A percentile compares a stretch with the other conserved stretches of the same genome.
These are phyloP conservation scores for Saccopteryx bilineata DNA, from an alignment of 2,113 vertebrate species.

Conservation along the genomic window DNA sequence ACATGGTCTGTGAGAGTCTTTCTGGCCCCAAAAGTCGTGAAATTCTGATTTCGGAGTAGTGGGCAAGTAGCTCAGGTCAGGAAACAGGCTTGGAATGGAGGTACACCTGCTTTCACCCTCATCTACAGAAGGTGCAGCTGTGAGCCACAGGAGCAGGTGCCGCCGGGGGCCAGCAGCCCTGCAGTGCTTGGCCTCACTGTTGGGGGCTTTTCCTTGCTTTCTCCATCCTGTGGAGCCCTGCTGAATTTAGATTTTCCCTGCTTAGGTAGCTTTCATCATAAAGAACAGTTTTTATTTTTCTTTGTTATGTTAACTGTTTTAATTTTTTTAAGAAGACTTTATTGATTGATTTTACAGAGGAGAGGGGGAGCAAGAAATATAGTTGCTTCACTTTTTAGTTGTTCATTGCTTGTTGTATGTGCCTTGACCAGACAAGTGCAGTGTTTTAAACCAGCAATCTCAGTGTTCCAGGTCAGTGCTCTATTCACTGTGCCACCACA, in stretches of 20 bases:
- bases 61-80: background rate
- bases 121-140: background rate
- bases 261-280: background rate
- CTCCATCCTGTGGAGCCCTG: background rate
- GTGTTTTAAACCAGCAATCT: too few relatives aligned
- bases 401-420: too few relatives aligned
- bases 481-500: too few relatives aligned
- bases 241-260: background rate
- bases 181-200: too few relatives aligned
- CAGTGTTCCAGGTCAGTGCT: too few relatives aligned
- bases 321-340: background rate
- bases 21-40: background rate
- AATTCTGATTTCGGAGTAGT: background rate
- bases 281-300: conserved; percentile 15
- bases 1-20: background rate
- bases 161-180: background rate
- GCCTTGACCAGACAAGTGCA: too few relatives aligned
- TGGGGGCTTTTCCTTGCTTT: background rate
- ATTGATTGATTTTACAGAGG: too few relatives aligned
- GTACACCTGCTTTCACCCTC: background rate
- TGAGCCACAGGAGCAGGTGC: background rate
- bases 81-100: background rate
- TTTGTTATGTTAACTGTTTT: background rate
- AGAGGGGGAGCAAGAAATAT: too few relatives aligned
- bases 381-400: too few relatives aligned